These are phyloP conservation scores for Chloropsis hardwickii DNA, from an alignment of 2,113 vertebrate species.

Conservation along the genomic window DNA sequence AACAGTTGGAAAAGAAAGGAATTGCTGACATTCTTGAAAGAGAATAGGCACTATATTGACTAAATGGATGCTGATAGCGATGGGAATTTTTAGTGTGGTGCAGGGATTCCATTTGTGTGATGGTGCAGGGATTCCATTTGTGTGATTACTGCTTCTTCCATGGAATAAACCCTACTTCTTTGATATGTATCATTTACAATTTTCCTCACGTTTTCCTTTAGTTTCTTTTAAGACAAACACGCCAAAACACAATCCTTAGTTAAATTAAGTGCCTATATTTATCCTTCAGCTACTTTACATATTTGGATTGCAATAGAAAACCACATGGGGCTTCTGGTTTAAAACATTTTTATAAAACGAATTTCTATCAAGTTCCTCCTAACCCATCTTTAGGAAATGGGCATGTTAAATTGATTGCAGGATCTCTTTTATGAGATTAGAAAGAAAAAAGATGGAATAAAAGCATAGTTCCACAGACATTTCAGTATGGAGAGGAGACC, in stretches of 20 bases:
- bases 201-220: neutral
- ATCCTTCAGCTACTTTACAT: neutral
- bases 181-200: neutral
- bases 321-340: neutral
- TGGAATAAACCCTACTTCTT: neutral
- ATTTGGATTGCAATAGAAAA: neutral
- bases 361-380: neutral
- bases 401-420: neutral
- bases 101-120: neutral
- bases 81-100: neutral
- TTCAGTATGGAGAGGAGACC: neutral
- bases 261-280: neutral
- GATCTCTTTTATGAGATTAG: neutral
- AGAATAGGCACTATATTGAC: neutral
- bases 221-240: neutral
- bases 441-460: neutral
- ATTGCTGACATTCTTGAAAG: neutral
- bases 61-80: neutral
- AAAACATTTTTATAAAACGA: neutral
- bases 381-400: neutral
- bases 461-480: neutral
- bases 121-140: neutral
- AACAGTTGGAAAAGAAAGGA: neutral
- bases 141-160: neutral
- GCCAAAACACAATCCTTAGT: neutral